Evolutionary conservation across 2,113 vertebrate genomes (phyloP).

Genomic region (Tichodroma muraria): DNA sequence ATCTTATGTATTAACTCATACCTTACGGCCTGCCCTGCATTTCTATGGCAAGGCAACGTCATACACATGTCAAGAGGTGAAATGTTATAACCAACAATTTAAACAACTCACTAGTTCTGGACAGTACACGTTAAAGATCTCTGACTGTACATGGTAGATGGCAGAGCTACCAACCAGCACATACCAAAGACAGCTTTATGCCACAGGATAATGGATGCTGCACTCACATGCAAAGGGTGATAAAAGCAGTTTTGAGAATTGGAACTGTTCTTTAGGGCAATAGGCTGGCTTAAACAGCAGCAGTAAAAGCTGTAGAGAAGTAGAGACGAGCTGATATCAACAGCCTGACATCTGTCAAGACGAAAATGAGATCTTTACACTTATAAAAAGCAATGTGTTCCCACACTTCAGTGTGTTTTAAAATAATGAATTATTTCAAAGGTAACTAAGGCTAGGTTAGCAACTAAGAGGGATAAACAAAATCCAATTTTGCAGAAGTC

Average conservation of each 20-base stretch:
- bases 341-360: background rate
- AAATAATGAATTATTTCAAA: background rate
- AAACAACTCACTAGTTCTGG: background rate
- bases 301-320: background rate
- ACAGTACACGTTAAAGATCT: background rate
- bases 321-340: background rate
- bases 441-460: background rate
- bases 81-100: background rate
- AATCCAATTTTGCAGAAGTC: background rate
- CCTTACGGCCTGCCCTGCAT: background rate
- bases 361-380: background rate
- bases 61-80: background rate
- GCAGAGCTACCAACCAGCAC: background rate
- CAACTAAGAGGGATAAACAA: background rate
- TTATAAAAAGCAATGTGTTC: background rate
- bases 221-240: background rate
- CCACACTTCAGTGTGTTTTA: background rate
- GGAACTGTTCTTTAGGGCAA: background rate
- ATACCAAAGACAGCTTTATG: background rate
- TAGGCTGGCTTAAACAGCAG: background rate
- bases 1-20: background rate
- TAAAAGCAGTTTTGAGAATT: background rate
- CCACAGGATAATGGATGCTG: background rate
- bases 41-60: background rate
- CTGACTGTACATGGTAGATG: background rate